Evolutionary conservation across 2,888 invertebrate species (phyloP), one percentile per base, ranked within the genome.

Genomic region (Eupithecia subumbrata): DNA sequence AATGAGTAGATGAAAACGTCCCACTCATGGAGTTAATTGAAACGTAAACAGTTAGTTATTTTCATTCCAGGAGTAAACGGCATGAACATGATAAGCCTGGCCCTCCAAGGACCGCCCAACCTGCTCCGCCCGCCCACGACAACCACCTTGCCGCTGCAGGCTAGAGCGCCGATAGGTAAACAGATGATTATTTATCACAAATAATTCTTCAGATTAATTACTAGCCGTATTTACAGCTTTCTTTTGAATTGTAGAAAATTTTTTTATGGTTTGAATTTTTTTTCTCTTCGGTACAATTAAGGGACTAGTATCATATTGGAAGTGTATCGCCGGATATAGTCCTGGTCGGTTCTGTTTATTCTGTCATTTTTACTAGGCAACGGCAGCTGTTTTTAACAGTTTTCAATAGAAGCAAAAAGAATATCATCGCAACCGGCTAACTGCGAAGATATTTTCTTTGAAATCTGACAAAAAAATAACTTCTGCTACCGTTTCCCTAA

Each of bases 61-160:
- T 16, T 3, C 71, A 75, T 91, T 90, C 14, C 95, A 97, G 97
- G 97, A 84, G 96, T 96, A 64, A 97, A 97, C 87, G 97, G 97
- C 69, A 96, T 97, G 92, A 97, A 97, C 90, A 96, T 97, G 91
- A 96, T 95, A 79, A 94, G 93, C 80, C 80, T 95, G 73, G 92
- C 94, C 0, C 88, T 95, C 0, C 93, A 94, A 80, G 94, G 92
- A 25, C 95, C 95, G 43, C 93, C 95, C 3, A 93, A 89, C 76
- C 82, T 94, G 11, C 89, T 94, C 4, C 89, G 94, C 18, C 90
- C 91, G 30, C 92, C 94, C 18, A 85, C 89, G 0, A 83, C 88
- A 0, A 82, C 86, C 0, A 81, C 89, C 1, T 88, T 90, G 79
- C 95, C 95, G 1, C 84, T 95, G 22, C 95, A 95, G 84, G 94